phyloP scores from a whole-genome alignment of 2,113 vertebrate species.

The Mustela lutreola region DNA sequence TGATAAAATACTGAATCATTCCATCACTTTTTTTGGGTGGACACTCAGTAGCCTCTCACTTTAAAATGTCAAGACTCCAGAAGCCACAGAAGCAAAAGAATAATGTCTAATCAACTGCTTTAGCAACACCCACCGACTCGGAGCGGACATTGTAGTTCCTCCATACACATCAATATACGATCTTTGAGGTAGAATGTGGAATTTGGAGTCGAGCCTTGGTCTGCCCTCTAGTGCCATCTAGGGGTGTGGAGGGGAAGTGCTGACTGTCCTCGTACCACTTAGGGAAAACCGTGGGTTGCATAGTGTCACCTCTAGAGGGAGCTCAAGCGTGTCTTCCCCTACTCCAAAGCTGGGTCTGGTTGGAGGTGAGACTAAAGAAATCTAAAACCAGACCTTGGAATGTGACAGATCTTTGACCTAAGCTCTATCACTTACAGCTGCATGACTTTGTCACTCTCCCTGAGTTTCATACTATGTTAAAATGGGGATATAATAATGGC shows the following conservation, averaged over 20 bases:
- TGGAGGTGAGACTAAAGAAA: not conserved
- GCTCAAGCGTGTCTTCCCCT: not conserved
- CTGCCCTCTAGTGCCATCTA: slow-evolving; percentile 48
- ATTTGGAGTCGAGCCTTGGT: not conserved
- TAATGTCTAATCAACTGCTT: not conserved
- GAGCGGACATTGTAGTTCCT: not conserved
- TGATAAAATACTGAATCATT: slow-evolving; percentile 61
- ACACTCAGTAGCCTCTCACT: not conserved
- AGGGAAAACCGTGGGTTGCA: not conserved
- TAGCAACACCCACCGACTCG: not conserved
- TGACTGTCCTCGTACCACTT: not conserved
- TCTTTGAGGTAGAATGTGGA: not conserved
- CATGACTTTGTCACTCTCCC: not conserved
- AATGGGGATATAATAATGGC: not conserved
- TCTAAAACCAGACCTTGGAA: not conserved
- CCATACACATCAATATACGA: not conserved
- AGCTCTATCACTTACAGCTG: not conserved
- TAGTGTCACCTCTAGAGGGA: not conserved
- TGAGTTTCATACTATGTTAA: slow-evolving; percentile 39
- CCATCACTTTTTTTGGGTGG: not conserved
- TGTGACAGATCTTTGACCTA: not conserved
- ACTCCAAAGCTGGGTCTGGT: not conserved
- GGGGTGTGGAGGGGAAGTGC: not conserved
- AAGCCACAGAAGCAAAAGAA: slow-evolving; percentile 7
- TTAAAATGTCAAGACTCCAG: slow-evolving; percentile 57